These are phyloP conservation scores for Triplophysa yarkandensis DNA, from an alignment of 2,797 vertebrate genomes.

Conservation along the genomic window DNA sequence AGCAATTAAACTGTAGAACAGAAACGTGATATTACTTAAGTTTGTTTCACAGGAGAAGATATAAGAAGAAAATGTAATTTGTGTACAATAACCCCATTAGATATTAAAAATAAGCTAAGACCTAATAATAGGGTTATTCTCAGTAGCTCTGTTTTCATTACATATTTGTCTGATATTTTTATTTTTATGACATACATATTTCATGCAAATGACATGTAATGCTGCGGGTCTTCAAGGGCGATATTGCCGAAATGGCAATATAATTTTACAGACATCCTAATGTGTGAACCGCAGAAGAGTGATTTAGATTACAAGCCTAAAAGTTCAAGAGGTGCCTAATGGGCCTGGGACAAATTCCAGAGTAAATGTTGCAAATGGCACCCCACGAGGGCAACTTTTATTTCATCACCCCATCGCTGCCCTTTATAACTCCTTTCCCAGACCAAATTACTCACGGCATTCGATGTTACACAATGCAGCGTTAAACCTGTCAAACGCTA, in stretches of 20 bases:
- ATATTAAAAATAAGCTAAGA: no score
- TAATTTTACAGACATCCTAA: slow-evolving; percentile 2
- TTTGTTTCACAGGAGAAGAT: not conserved
- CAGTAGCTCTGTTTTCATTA: not conserved
- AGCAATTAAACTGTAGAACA: no score
- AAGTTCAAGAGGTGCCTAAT: slow-evolving; percentile 37
- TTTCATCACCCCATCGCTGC: slow-evolving; percentile 13
- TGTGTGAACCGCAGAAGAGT: slow-evolving; percentile 26
- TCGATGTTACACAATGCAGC: slow-evolving; percentile 35
- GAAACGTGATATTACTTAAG: not conserved
- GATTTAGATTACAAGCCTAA: slow-evolving; percentile 31
- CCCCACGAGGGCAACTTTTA: slow-evolving; percentile 14
- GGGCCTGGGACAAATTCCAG: slow-evolving; percentile 20
- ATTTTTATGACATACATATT: not conserved
- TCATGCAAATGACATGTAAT: not conserved
- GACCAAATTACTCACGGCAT: not conserved
- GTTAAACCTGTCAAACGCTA: slow-evolving; percentile 38
- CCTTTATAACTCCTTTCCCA: slow-evolving; percentile 14
- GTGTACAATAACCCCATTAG: no score
- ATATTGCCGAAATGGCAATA: slow-evolving; percentile 17
- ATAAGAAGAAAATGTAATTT: no score
- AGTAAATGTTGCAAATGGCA: slow-evolving; percentile 34
- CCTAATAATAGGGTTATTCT: not conserved
- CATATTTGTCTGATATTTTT: not conserved
- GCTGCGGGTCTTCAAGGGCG: not conserved